Evolutionary conservation across 1,140 invertebrate genomes (phyloP).

Genomic region (Ceratosolen solmsi): DNA sequence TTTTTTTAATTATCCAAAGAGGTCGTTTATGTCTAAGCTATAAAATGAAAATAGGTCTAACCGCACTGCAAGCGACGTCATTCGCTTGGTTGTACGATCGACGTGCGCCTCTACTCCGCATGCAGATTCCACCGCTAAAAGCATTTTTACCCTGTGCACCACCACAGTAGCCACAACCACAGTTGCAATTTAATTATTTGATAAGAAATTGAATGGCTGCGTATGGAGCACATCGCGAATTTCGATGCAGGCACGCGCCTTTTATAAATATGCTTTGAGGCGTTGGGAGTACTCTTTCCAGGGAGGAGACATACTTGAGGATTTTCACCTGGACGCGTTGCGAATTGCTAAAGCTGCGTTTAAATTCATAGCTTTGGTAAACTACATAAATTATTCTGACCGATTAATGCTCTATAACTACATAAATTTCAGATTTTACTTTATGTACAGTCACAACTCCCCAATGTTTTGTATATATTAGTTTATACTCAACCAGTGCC

Average conservation of each 20-base stretch:
- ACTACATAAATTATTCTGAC: background rate
- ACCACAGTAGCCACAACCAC: background rate
- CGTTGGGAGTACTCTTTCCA: too few relatives aligned
- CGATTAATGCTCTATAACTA: background rate
- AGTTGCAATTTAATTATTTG: conserved; percentile 1
- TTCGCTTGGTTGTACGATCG: background rate
- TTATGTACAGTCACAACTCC: too few relatives aligned
- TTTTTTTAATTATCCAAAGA: too few relatives aligned
- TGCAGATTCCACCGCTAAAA: background rate
- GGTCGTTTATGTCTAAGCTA: too few relatives aligned
- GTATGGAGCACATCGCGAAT: background rate
- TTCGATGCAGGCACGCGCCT: background rate
- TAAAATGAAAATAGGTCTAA: background rate
- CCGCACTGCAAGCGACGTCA: background rate
- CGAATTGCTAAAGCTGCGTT: background rate
- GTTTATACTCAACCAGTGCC: too few relatives aligned
- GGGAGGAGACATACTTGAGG: background rate
- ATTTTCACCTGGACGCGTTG: background rate
- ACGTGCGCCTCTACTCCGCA: too few relatives aligned
- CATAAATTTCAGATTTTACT: background rate
- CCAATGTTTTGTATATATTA: too few relatives aligned
- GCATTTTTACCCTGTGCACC: background rate
- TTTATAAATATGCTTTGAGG: background rate
- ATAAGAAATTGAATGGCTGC: background rate
- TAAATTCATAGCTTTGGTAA: background rate